Evolutionary conservation across 1,140 invertebrate genomes (phyloP).

Genomic region (Anastrepha ludens): DNA sequence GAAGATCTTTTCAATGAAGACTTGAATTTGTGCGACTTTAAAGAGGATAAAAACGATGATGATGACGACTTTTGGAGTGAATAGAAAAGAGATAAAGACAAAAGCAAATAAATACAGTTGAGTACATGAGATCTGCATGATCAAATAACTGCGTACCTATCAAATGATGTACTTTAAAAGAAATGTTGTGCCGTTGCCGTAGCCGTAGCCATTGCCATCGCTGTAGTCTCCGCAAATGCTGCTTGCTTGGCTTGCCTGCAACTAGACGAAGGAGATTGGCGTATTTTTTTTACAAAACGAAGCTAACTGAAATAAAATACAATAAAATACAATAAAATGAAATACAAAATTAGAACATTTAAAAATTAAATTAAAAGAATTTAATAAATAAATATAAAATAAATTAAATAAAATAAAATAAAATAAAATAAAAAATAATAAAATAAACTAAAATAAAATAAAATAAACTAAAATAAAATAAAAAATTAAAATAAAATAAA

Average conservation of each 20-base stretch:
- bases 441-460: too few relatives aligned
- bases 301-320: too few relatives aligned
- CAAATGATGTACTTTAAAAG: neutral
- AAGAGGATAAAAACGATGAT: constrained; percentile 64
- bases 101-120: neutral
- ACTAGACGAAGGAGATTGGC: neutral
- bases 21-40: constrained; percentile 69
- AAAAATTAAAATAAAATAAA: too few relatives aligned
- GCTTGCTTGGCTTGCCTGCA: constrained; percentile 30
- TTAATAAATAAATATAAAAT: too few relatives aligned
- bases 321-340: too few relatives aligned
- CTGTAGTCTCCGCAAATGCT: neutral
- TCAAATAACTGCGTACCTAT: constrained; percentile 23
- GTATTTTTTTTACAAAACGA: too few relatives aligned
- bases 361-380: too few relatives aligned
- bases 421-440: too few relatives aligned
- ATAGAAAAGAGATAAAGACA: constrained; percentile 53
- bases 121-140: neutral
- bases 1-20: constrained; percentile 72
- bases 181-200: constrained; percentile 18
- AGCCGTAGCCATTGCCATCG: neutral
- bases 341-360: too few relatives aligned
- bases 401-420: too few relatives aligned
- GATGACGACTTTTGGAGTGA: constrained; percentile 71
- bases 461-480: too few relatives aligned